Evolutionary conservation across 2,113 vertebrate genomes (phyloP).

Genomic region (Clarias gariepinus): DNA sequence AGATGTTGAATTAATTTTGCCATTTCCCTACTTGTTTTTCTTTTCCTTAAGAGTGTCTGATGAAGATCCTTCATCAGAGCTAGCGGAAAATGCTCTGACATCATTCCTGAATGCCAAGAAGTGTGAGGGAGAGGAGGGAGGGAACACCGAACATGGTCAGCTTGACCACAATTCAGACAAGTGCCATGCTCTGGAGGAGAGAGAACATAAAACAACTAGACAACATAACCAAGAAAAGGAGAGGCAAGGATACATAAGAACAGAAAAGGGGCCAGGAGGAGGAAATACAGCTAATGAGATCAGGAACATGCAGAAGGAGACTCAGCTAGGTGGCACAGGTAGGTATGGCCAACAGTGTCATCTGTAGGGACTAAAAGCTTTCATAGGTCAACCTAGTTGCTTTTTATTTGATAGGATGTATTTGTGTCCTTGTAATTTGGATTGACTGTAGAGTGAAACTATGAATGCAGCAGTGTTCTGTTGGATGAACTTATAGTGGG

Average conservation of each 20-base stretch:
- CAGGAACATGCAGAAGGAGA: not conserved
- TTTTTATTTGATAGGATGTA: conserved; percentile 18
- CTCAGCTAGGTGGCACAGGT: conserved; percentile 57
- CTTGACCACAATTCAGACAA: conserved; percentile 64
- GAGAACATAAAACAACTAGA: conserved; percentile 10
- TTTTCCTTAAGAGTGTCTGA: conserved; percentile 56
- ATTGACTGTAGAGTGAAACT: conserved; percentile 45
- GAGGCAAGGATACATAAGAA: conserved; percentile 18
- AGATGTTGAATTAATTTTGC: not conserved
- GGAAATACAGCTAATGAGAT: not conserved
- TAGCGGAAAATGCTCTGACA: conserved; percentile 55
- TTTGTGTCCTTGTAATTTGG: conserved; percentile 36
- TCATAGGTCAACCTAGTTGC: not conserved
- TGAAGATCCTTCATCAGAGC: conserved; percentile 62
- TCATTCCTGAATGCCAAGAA: conserved; percentile 43
- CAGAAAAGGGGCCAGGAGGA: not conserved
- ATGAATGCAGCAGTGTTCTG: conserved; percentile 51
- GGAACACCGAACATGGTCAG: conserved; percentile 35
- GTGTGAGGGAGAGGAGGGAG: conserved; percentile 33
- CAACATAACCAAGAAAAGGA: conserved; percentile 23
- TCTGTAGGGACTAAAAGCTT: not conserved
- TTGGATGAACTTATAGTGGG: conserved; percentile 57
- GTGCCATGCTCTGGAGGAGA: conserved; percentile 11
- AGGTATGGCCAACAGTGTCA: conserved; percentile 33
- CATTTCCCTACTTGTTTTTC: conserved; percentile 18